Conservation (phyloP, 2,888 invertebrate genomes). For the Drosophila paracracens region DNA sequence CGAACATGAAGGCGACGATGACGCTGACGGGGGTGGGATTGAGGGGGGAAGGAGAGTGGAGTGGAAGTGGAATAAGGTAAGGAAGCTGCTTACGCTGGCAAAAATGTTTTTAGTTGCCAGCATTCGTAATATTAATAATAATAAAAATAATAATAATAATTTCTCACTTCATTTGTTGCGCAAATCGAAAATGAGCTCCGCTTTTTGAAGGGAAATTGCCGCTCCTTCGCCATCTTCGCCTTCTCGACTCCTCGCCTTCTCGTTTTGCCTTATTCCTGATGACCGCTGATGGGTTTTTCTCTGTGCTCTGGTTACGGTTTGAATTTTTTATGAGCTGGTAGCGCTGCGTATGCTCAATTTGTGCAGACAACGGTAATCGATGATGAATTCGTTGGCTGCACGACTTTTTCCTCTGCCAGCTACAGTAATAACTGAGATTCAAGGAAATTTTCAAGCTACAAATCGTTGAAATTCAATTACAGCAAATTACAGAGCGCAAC, state of each 20-base stretch:
- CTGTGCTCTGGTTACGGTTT: conserved; percentile 17
- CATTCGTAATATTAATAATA: conserved; percentile 59
- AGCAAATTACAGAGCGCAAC: conserved; percentile 58
- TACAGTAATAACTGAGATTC: conserved; percentile 14
- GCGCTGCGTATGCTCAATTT: conserved; percentile 65
- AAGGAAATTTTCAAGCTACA: conserved; percentile 36
- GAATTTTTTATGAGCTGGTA: conserved; percentile 60
- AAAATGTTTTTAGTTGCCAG: conserved; percentile 47
- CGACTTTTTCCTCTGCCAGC: neutral
- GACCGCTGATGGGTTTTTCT: conserved; percentile 33
- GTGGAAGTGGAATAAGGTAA: neutral
- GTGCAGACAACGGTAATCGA: conserved; percentile 34
- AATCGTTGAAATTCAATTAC: conserved; percentile 72
- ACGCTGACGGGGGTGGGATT: neutral
- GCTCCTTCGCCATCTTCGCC: neutral
- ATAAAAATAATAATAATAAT: conserved; percentile 69
- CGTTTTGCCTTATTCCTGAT: conserved; percentile 14
- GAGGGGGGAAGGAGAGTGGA: neutral
- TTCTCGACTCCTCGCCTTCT: neutral
- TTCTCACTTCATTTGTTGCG: conserved; percentile 80
- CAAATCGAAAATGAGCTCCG: conserved; percentile 69
- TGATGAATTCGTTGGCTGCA: conserved; percentile 10
- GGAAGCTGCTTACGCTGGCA: conserved; percentile 49
- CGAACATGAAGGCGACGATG: neutral
- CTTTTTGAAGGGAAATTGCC: conserved; percentile 1